These are phyloP conservation scores for Melinaea menophilus DNA, from an alignment of 2,888 invertebrate species.

Conservation along the genomic window DNA sequence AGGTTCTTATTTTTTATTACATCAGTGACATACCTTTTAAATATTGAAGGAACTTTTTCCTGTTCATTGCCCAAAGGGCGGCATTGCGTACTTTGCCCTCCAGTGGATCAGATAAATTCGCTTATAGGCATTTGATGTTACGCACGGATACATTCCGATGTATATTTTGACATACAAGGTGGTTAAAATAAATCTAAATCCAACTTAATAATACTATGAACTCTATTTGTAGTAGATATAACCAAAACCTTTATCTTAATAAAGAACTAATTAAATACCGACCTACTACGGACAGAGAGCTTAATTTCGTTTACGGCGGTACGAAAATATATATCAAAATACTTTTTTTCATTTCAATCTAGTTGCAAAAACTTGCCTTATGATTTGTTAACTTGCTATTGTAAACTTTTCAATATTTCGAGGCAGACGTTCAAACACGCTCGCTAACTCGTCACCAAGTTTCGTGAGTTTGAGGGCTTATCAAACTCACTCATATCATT, in stretches of 20 bases:
- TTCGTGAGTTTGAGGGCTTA: conserved; percentile 25
- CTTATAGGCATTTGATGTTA: conserved; percentile 22
- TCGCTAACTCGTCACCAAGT: conserved; percentile 17
- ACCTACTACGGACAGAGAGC: too few species aligned
- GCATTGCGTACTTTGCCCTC: conserved; percentile 9
- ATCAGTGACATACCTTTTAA: too few species aligned
- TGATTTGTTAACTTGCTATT: background rate
- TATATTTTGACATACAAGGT: conserved; percentile 6
- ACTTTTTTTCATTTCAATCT: too few species aligned
- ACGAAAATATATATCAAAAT: too few species aligned
- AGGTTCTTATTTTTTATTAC: too few species aligned
- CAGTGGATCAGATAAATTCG: conserved; percentile 19
- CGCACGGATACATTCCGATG: conserved; percentile 16
- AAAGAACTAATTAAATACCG: too few species aligned
- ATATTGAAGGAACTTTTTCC: conserved; percentile 10
- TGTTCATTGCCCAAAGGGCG: conserved; percentile 20
- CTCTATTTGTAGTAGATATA: too few species aligned
- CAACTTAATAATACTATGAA: too few species aligned
- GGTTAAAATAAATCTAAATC: background rate
- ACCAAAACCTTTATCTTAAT: too few species aligned
- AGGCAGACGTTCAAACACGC: background rate
- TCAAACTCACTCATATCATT: conserved; percentile 28
- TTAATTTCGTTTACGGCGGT: too few species aligned
- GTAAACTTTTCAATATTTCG: background rate
- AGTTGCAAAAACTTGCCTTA: too few species aligned